These are phyloP conservation scores for Motacilla alba DNA, from an alignment of 2,113 vertebrate genomes.

Conservation along the genomic window DNA sequence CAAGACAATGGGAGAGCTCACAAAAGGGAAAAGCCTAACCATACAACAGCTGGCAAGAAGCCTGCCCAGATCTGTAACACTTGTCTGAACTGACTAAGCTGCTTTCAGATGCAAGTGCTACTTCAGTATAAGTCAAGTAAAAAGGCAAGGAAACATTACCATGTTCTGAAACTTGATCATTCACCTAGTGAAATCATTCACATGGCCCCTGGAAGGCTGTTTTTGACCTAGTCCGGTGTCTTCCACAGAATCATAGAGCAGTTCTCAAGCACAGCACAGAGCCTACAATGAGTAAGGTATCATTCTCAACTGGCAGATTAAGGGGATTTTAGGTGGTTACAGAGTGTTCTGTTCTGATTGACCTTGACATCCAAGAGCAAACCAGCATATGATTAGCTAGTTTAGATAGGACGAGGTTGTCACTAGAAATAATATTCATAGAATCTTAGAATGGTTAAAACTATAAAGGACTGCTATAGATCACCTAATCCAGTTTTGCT, in stretches of 20 bases:
- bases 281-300: neutral
- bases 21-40: neutral
- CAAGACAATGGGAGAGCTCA: neutral
- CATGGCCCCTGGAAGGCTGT: neutral
- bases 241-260: neutral
- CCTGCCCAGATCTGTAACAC: neutral
- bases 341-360: neutral
- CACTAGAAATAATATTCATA: neutral
- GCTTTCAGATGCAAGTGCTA: neutral
- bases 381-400: neutral
- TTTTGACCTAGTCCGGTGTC: neutral
- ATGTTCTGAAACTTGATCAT: neutral
- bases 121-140: neutral
- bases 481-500: neutral
- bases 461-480: neutral
- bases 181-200: neutral
- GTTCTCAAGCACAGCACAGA: neutral
- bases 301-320: neutral
- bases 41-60: neutral
- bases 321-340: neutral
- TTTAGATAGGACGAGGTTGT: neutral
- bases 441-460: neutral
- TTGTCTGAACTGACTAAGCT: neutral
- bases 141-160: neutral
- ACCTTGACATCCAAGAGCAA: neutral